Base-by-base conservation (phyloP, 2,888 invertebrate genomes). In the Oxystoma pomonae region DNA sequence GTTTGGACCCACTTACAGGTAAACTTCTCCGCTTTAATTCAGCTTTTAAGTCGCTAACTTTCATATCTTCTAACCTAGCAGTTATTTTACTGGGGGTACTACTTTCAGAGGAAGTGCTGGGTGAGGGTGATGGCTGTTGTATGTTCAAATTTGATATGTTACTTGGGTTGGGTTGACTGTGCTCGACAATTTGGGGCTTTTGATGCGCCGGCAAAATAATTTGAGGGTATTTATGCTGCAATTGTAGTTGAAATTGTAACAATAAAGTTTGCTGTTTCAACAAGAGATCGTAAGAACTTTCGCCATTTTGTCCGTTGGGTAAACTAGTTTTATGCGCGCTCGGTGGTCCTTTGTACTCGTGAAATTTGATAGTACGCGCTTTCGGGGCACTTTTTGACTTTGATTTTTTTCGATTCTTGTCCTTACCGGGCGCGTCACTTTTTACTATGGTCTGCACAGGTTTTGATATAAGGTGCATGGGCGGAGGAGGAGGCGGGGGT, bases 1-100 rank as follows among this genome's bases (percentile, higher is more conserved):
- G 95, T 77, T 98, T 98, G 0, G 97, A 91, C 0, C 98, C 98
- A 12, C 97, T 97, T 0, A 98, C 98, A 2, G 97, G 94, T 65
- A 98, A 83, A 79, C 92, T 96, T 58, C 98, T 87, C 63, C 93
- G 90, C 80, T 97, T 98, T 72, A 97, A 86, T 78, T 98, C 97
- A 63, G 92, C 91, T 78, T 96, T 96, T 70, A 98, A 83, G 77
- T 98, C 97, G 66, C 93, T 94, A 61, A 94, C 97, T 83, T 96
- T 96, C 93, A 97, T 94, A 75, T 96, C 96, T 78, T 96, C 95
- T 73, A 97, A 83, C 66, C 94, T 90, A 20, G 87, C 85, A 18
- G 83, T 74, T 51, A 84, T 82, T 74, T 83, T 57, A 22, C 58
- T 79, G 5, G 75, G 68, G 16, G 73, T 70, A 72, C 75, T 73